These are phyloP conservation scores for Cantharis flavilabris DNA, from an alignment of 2,888 invertebrate genomes.

Conservation along the genomic window DNA sequence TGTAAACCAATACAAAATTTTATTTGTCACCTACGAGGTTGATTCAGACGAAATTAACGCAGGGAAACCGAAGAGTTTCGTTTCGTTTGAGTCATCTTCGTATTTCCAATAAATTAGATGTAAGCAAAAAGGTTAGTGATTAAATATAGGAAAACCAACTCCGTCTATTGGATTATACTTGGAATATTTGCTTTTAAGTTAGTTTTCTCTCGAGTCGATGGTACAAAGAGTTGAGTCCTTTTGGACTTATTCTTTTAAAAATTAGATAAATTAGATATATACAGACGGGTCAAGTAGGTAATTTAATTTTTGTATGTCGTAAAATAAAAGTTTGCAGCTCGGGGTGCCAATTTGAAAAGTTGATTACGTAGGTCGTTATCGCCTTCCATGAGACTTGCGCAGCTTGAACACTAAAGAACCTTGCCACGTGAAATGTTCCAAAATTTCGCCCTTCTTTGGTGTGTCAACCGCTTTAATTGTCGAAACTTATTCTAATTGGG, in stretches of 20 bases:
- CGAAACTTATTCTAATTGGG: not conserved
- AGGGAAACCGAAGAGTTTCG: not conserved
- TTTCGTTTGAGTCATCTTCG: not conserved
- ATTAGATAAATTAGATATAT: not conserved
- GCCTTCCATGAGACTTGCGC: not conserved
- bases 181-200: not conserved
- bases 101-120: not conserved
- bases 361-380: not conserved
- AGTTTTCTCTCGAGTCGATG: not conserved
- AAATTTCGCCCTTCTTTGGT: not conserved
- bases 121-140: conserved; percentile 5
- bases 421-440: not conserved
- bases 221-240: not conserved
- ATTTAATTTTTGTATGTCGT: not conserved
- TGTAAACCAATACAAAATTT: not conserved
- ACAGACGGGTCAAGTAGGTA: not conserved
- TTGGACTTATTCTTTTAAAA: not conserved
- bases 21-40: not conserved
- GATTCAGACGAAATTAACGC: not conserved
- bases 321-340: not conserved
- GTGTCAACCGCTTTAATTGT: not conserved
- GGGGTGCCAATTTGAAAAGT: not conserved
- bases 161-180: not conserved
- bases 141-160: not conserved
- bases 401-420: not conserved